phyloP scores from a whole-genome alignment of 37 sponge, comb jelly and placozoan species.

The Beroe ovata region DNA sequence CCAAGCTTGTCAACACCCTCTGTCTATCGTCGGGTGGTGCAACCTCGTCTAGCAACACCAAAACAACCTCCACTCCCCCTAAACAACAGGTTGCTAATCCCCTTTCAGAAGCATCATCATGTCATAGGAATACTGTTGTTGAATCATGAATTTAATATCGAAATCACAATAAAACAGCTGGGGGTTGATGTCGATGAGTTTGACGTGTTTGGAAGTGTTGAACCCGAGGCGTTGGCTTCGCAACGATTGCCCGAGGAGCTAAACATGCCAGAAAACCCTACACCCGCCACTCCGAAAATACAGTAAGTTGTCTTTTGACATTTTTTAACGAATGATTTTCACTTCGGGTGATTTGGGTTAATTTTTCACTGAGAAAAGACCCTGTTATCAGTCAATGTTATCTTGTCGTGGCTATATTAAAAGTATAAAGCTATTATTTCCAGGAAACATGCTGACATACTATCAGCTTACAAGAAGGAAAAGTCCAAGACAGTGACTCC shows the following conservation, averaged over 20 bases:
- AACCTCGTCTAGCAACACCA: background rate
- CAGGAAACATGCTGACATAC: constrained; percentile 36
- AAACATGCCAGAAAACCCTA: background rate
- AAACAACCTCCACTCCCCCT: background rate
- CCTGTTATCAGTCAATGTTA: too few relatives aligned
- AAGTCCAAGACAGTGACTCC: background rate
- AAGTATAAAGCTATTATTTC: too few relatives aligned
- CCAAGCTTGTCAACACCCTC: background rate
- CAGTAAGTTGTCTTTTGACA: background rate
- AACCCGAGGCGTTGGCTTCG: background rate
- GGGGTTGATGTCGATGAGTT: constrained; percentile 33
- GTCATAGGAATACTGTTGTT: too few relatives aligned
- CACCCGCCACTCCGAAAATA: background rate
- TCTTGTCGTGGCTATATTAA: too few relatives aligned
- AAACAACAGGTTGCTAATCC: background rate
- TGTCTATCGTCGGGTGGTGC: background rate
- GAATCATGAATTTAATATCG: too few relatives aligned
- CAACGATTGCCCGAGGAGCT: constrained; percentile 39
- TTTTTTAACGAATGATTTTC: too few relatives aligned
- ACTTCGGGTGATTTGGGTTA: too few relatives aligned
- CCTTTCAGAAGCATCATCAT: too few relatives aligned
- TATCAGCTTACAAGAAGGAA: constrained; percentile 28
- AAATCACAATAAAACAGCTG: too few relatives aligned
- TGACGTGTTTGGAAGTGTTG: constrained; percentile 42
- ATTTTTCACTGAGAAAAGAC: background rate